Evolutionary conservation across 2,113 vertebrate species (phyloP).

Genomic region (Tachysurus fulvidraco): DNA sequence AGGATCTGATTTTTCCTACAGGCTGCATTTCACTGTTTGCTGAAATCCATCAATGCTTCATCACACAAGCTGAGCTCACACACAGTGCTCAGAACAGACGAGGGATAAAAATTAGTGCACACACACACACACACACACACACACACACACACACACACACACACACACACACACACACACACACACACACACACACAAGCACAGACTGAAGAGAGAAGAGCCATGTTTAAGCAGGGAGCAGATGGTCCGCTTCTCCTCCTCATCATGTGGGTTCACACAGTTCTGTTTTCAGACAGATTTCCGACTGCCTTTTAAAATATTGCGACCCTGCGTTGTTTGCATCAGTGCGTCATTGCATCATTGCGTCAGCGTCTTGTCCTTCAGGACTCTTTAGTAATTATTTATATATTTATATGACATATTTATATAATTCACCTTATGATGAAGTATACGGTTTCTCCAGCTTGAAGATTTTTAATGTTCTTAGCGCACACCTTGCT

Average conservation of each 20-base stretch:
- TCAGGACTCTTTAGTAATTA: too few species aligned
- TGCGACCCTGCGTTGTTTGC: too few species aligned
- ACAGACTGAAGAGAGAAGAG: neutral
- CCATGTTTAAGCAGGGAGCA: constrained; percentile 3
- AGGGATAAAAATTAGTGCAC: neutral
- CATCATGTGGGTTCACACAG: neutral
- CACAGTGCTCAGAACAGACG: neutral
- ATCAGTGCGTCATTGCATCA: too few species aligned
- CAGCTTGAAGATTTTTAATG: too few species aligned
- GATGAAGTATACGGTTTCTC: too few species aligned
- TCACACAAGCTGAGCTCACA: neutral
- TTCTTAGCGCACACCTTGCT: too few species aligned
- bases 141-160: too few species aligned
- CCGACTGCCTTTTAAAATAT: neutral
- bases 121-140: too few species aligned
- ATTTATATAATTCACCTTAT: too few species aligned
- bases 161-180: too few species aligned
- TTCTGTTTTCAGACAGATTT: neutral
- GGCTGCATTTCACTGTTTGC: neutral
- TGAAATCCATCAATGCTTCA: neutral
- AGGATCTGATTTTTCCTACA: neutral
- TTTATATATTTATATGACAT: too few species aligned
- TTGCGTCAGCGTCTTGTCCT: too few species aligned
- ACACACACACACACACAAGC: neutral
- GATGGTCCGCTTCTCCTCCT: neutral